A percentile compares a stretch with the other conserved stretches of the same genome.
phyloP scores from a whole-genome alignment of 2,888 invertebrate species.

The Busseola fusca region DNA sequence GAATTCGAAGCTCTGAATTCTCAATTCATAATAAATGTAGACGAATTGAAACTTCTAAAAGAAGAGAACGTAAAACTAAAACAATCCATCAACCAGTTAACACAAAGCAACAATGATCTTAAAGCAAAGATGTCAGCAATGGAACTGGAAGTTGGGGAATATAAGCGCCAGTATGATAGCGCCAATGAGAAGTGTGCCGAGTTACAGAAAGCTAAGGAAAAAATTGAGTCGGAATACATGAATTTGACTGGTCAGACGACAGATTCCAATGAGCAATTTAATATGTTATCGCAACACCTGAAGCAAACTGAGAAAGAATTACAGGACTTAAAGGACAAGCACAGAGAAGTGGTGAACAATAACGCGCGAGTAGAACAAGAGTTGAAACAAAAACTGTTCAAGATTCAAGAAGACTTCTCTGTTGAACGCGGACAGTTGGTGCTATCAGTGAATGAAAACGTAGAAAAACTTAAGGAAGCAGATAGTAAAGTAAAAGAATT shows the following conservation, averaged over 20 bases:
- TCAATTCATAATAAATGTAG: conserved; percentile 82
- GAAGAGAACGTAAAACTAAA: conserved; percentile 83
- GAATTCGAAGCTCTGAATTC: conserved; percentile 85
- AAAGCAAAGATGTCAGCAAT: conserved; percentile 82
- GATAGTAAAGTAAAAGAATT: conserved; percentile 80
- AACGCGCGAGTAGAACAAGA: conserved; percentile 85
- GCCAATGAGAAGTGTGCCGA: conserved; percentile 89
- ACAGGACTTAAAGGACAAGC: conserved; percentile 85
- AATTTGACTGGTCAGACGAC: conserved; percentile 89
- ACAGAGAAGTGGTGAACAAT: conserved; percentile 81
- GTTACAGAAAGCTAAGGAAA: conserved; percentile 88
- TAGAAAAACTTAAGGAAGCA: conserved; percentile 77
- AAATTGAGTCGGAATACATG: conserved; percentile 89
- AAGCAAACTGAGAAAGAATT: conserved; percentile 89
- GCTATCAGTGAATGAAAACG: conserved; percentile 76
- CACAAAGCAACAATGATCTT: conserved; percentile 77
- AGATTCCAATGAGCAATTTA: conserved; percentile 89
- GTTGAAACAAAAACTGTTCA: conserved; percentile 83
- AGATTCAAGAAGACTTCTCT: conserved; percentile 82
- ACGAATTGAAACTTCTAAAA: conserved; percentile 81
- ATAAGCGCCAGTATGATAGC: conserved; percentile 88
- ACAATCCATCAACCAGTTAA: conserved; percentile 80
- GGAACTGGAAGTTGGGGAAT: conserved; percentile 89
- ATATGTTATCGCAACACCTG: conserved; percentile 87
- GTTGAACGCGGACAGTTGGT: conserved; percentile 79